Conservation (phyloP, 2,113 vertebrate species). For the Eudyptes chrysolophus region DNA sequence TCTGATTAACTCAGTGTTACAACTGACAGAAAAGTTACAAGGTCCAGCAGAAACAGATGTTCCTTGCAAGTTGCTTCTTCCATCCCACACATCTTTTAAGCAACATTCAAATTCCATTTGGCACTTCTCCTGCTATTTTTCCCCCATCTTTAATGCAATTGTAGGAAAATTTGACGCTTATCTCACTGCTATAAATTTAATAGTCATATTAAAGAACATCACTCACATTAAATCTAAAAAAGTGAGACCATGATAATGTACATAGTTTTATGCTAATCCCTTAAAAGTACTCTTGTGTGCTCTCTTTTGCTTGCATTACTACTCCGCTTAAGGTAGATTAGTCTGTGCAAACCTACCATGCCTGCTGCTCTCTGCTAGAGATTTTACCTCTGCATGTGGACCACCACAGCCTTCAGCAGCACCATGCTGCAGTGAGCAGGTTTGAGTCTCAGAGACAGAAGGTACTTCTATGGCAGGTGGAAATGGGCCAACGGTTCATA, state of each 20-base stretch:
- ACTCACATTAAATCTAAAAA: neutral
- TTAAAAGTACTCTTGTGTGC: neutral
- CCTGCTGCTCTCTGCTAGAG: neutral
- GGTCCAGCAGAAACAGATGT: constrained; percentile 67
- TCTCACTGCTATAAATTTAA: constrained; percentile 19
- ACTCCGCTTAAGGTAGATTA: constrained; percentile 2
- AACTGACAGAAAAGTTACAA: constrained; percentile 47
- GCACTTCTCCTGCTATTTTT: constrained; percentile 31
- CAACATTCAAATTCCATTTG: constrained; percentile 63
- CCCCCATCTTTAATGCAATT: constrained; percentile 21
- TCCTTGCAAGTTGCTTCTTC: constrained; percentile 57
- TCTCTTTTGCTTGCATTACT: neutral
- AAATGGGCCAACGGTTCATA: neutral
- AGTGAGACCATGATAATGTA: neutral
- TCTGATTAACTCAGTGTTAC: constrained; percentile 33
- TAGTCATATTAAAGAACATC: neutral
- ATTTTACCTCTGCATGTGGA: neutral
- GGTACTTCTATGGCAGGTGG: neutral
- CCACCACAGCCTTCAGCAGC: neutral
- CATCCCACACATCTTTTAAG: constrained; percentile 48
- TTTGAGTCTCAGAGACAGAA: neutral
- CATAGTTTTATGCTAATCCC: neutral
- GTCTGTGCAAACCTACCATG: neutral
- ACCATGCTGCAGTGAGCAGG: neutral
- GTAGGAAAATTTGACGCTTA: constrained; percentile 28